A percentile compares a stretch with the other conserved stretches of the same genome.
These are phyloP conservation scores for Molanna angustata DNA, from an alignment of 2,888 invertebrate species.

Conservation along the genomic window DNA sequence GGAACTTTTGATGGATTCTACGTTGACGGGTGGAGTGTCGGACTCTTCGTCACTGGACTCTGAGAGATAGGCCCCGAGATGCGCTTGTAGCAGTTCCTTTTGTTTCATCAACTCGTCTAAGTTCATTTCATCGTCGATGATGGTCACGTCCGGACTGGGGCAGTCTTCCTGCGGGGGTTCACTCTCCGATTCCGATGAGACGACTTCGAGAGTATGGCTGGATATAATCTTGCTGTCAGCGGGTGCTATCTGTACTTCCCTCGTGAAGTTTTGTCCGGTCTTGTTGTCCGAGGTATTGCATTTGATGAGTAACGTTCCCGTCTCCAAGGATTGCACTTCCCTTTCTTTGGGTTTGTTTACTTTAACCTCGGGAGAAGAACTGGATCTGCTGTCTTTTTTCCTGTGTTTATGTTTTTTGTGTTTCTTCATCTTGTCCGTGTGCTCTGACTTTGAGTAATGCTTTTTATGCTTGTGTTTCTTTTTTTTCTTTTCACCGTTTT, in stretches of 20 bases:
- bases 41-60: slow-evolving; percentile 60
- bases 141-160: slow-evolving; percentile 68
- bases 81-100: slow-evolving; percentile 78
- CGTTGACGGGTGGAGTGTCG: slow-evolving; percentile 32
- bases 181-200: slow-evolving; percentile 67
- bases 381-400: slow-evolving; percentile 52
- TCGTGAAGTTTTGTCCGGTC: slow-evolving; percentile 31
- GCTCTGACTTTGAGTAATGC: slow-evolving; percentile 23
- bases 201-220: slow-evolving; percentile 55
- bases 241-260: slow-evolving; percentile 35
- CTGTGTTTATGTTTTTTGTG: slow-evolving; percentile 66
- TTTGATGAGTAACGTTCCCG: slow-evolving; percentile 34
- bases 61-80: slow-evolving; percentile 72
- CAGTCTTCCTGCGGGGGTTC: slow-evolving; percentile 63
- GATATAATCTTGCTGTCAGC: slow-evolving; percentile 32
- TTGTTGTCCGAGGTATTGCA: slow-evolving; percentile 23
- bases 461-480: slow-evolving; percentile 28
- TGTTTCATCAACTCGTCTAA: slow-evolving; percentile 87
- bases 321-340: slow-evolving; percentile 35
- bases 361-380: slow-evolving; percentile 46
- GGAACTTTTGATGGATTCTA: slow-evolving; percentile 32
- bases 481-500: slow-evolving; percentile 28
- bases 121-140: slow-evolving; percentile 83
- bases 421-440: slow-evolving; percentile 47
- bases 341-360: slow-evolving; percentile 37